Evolutionary conservation across 2,888 invertebrate genomes (phyloP).

Genomic region (Hyalella azteca): DNA sequence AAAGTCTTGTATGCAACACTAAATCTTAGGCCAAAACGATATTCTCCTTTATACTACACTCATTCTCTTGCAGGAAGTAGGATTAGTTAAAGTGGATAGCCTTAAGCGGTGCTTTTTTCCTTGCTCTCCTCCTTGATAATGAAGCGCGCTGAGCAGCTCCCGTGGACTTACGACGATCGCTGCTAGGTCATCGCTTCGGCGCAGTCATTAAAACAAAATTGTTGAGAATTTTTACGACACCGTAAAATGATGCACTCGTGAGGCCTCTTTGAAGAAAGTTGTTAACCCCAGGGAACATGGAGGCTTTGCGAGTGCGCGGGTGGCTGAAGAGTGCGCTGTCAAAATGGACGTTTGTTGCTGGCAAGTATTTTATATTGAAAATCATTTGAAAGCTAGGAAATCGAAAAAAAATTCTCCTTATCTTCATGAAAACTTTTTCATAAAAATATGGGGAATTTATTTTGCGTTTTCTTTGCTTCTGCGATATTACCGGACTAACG

Average conservation of each 20-base stretch:
- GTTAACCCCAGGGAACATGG: not conserved
- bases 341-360: too few species aligned
- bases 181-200: not conserved
- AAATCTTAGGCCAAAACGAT: not conserved
- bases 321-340: not conserved
- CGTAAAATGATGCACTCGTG: slow-evolving; percentile 7
- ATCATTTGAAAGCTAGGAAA: too few species aligned
- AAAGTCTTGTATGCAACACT: not conserved
- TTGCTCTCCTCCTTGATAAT: not conserved
- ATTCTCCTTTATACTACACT: not conserved
- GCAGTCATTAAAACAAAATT: slow-evolving; percentile 26
- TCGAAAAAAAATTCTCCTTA: too few species aligned
- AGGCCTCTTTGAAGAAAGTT: not conserved
- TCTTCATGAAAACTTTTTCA: too few species aligned
- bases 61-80: not conserved
- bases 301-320: not conserved
- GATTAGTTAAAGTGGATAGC: not conserved
- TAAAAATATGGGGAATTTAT: too few species aligned
- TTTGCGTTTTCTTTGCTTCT: too few species aligned
- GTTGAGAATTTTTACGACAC: not conserved
- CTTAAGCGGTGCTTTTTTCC: not conserved
- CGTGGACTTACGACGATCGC: not conserved
- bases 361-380: too few species aligned
- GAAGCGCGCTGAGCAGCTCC: not conserved
- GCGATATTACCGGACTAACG: too few species aligned